Percentiles rank a stretch among this genome's conserved stretches.
These are phyloP conservation scores for Beaufortia kweichowensis DNA, from an alignment of 2,113 vertebrate genomes.

Conservation along the genomic window DNA sequence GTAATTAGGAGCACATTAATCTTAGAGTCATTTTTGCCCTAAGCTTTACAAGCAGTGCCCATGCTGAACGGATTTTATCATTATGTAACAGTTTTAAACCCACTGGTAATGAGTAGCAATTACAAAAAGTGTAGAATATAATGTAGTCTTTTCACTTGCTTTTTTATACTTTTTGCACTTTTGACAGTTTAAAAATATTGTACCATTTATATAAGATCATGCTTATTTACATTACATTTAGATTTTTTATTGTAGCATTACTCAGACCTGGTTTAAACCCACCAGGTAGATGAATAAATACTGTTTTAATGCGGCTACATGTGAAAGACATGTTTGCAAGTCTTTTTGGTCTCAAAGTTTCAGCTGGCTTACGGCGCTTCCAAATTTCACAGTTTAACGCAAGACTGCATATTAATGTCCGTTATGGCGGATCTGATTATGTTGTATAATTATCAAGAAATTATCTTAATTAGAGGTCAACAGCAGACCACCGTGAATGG, in stretches of 20 bases:
- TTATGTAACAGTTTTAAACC: too few relatives aligned
- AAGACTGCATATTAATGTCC: constrained; percentile 38
- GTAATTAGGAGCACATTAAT: not conserved
- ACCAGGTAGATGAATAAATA: not conserved
- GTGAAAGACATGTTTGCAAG: not conserved
- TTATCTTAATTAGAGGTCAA: constrained; percentile 38
- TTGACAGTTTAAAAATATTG: not conserved
- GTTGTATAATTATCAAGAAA: constrained; percentile 40
- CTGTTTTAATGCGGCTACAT: too few relatives aligned
- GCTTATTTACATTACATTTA: not conserved
- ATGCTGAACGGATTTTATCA: not conserved
- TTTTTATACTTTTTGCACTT: not conserved
- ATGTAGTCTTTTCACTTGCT: not conserved
- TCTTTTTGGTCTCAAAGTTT: constrained; percentile 6
- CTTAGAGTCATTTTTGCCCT: not conserved
- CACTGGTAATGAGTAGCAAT: not conserved
- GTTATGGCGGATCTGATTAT: constrained; percentile 48
- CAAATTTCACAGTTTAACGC: constrained; percentile 47
- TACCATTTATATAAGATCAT: not conserved
- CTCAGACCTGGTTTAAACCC: not conserved
- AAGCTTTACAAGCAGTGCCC: not conserved
- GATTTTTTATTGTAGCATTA: not conserved
- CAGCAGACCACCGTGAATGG: constrained; percentile 50
- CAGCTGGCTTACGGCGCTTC: constrained; percentile 4
- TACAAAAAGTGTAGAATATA: not conserved